A percentile compares a stretch with the other conserved stretches of the same genome.
Conservation (phyloP, 2,113 vertebrate genomes). For the Gallinago paraguaiae region DNA sequence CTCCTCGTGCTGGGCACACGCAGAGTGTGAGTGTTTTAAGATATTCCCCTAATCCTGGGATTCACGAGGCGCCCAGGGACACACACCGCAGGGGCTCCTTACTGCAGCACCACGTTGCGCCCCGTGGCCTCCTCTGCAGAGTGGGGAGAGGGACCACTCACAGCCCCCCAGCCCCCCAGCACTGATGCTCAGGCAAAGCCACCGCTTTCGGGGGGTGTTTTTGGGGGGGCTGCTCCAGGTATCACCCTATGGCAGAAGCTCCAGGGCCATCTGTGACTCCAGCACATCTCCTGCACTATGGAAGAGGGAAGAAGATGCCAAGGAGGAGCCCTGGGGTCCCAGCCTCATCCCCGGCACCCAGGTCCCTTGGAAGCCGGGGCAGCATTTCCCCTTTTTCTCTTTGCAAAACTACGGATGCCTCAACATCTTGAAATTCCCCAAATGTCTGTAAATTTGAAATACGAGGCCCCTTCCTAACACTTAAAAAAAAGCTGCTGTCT, state of each 20-base stretch:
- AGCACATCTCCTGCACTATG: rapidly evolving
- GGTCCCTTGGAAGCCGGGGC: not conserved
- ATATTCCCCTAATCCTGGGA: not conserved
- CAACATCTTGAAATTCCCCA: not conserved
- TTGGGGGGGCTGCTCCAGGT: not conserved
- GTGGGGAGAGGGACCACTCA: rapidly evolving
- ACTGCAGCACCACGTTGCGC: not conserved
- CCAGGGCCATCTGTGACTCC: rapidly evolving
- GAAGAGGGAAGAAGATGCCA: not conserved
- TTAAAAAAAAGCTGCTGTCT: not conserved
- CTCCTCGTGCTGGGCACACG: not conserved
- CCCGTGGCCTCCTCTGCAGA: not conserved
- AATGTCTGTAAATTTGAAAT: not conserved
- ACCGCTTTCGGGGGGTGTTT: rapidly evolving
- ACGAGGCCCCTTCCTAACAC: not conserved
- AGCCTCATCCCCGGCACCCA: rapidly evolving
- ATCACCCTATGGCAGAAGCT: not conserved
- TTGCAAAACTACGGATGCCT: not conserved
- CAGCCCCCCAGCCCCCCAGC: not conserved
- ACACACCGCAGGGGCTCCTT: not conserved
- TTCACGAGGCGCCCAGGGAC: not conserved
- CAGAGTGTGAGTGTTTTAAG: not conserved
- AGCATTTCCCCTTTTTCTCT: not conserved
- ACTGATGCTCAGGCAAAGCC: not conserved
- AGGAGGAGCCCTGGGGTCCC: not conserved